phyloP scores from a whole-genome alignment of 92 coral and sea anemone genomes.

The Anthopleura xanthogrammica region DNA sequence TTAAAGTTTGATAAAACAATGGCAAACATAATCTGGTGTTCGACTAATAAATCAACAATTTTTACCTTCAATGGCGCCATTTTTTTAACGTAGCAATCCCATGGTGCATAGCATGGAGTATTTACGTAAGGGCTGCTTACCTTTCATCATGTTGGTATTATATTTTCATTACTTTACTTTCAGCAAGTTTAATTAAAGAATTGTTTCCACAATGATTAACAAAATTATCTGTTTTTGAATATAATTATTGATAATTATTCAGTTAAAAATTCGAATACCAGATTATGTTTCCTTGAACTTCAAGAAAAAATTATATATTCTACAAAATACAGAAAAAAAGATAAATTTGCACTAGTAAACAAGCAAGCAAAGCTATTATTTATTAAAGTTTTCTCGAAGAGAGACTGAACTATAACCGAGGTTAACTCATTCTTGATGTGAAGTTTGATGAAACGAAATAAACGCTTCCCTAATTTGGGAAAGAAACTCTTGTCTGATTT shows the following conservation, averaged over 20 bases:
- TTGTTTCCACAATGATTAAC: neutral
- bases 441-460: constrained; percentile 21
- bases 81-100: neutral
- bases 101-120: too few relatives aligned
- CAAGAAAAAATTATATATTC: neutral
- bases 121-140: too few relatives aligned
- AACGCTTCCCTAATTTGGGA: constrained; percentile 17
- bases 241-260: too few relatives aligned
- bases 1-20: neutral
- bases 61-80: neutral
- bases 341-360: constrained; percentile 9
- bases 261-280: neutral
- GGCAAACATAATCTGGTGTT: neutral
- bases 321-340: neutral
- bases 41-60: neutral
- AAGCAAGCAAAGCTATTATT: constrained; percentile 24
- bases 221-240: too few relatives aligned
- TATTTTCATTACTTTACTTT: neutral
- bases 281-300: neutral
- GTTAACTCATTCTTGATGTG: neutral
- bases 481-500: neutral
- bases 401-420: constrained; percentile 14
- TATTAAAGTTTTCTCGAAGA: constrained; percentile 22
- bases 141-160: neutral
- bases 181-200: too few relatives aligned